Percentiles rank a stretch among this genome's conserved stretches.
phyloP scores from a whole-genome alignment of 2,888 invertebrate species.

The Diploptera punctata region DNA sequence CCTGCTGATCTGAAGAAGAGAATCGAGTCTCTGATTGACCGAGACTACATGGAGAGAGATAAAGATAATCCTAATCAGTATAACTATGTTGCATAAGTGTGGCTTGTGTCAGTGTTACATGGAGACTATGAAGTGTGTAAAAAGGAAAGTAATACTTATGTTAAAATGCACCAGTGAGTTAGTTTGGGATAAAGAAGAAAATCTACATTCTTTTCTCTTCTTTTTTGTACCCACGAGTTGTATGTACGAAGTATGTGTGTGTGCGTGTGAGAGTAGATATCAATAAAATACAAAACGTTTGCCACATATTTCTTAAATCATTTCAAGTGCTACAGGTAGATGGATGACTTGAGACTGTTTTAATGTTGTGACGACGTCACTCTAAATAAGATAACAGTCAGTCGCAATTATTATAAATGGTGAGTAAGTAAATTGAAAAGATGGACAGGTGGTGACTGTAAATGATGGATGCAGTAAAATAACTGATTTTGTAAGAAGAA shows the following conservation, averaged over 20 bases:
- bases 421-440: too few relatives aligned
- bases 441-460: too few relatives aligned
- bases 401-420: too few relatives aligned
- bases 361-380: too few relatives aligned
- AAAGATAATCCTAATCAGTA: constrained; percentile 98
- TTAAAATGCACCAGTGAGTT: constrained; percentile 5
- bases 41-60: constrained; percentile 99
- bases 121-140: background rate
- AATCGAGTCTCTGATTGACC: constrained; percentile 97
- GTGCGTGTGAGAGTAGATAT: background rate
- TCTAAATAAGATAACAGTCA: too few relatives aligned
- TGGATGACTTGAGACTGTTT: too few relatives aligned
- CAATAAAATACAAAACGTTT: background rate
- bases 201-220: constrained; percentile 1
- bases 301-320: background rate
- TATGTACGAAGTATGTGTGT: background rate
- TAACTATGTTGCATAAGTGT: constrained; percentile 93
- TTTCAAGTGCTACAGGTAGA: background rate
- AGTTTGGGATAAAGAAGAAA: background rate
- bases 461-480: too few relatives aligned
- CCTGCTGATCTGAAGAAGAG: constrained; percentile 98
- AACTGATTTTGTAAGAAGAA: too few relatives aligned
- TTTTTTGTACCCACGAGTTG: background rate
- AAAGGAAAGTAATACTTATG: background rate
- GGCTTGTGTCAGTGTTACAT: background rate